Evolutionary conservation across 2,113 vertebrate genomes (phyloP), one percentile per base, ranked within the genome.

Genomic region (mouse (Mus musculus)): DNA sequence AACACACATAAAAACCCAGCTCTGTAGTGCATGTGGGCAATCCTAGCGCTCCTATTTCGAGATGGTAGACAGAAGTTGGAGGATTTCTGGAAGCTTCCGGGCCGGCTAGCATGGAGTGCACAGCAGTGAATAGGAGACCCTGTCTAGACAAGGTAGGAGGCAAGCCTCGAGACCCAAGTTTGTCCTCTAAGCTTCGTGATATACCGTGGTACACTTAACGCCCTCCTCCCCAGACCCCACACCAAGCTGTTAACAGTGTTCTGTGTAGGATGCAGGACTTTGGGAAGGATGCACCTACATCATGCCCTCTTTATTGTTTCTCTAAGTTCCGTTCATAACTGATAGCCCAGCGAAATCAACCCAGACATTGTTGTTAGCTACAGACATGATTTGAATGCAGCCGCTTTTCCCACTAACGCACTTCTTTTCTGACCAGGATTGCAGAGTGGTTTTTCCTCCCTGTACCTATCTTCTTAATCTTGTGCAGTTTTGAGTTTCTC

Each of bases 401-500:
- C 8, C n/a, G 49, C 8, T 56, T 69, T 77, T 52, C 5, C 12
- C 49, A 71, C 8, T 76, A 56, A 72, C n/a, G 14, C 13, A 24
- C 49, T 89, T 75, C 86, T 69, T 77, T n/a, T 88, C 69, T 19
- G 33, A 65, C 33, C 17, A 19, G 33, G 56, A 16, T 71, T 71
- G n/a, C 2, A 14, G 26, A 46, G 49, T 49, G 10, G 6, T 39
- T 4, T 10, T 26, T 76, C 33, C 14, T 17, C 1, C 6, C 7
- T 61, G 9, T 13, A 59, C 75, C 49, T 28, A 36, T 93, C 81
- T 94, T 92, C 39, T 75, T 75, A 36, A 42, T 91, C 49, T 85
- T 88, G 49, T 96, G 26, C 59, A 19, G 52, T 39, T 5, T 90
- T 90, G 91, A 88, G 20, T 52, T 42, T 88, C 76, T 94, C n/a